Base-by-base conservation (phyloP, 2,797 vertebrate species). In the Lacerta bilineata region DNA sequence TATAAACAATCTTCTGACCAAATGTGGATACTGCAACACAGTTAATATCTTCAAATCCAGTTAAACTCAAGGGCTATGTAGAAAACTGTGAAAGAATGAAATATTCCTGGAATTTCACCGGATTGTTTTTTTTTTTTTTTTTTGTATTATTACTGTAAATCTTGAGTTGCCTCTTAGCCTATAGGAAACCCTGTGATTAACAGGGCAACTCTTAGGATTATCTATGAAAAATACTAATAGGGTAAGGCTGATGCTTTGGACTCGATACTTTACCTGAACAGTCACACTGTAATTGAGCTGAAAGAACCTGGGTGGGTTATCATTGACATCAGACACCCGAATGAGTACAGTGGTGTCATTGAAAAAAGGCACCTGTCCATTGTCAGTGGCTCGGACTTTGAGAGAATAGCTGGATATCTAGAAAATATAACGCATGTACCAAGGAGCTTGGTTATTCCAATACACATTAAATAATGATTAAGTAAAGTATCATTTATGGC, bases 241-340 rank as follows among this genome's bases (percentile, higher is more conserved):
- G 43, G 69, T 76, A 76, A 75, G 33, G 25, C 8, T 68, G 25
- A 29, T 75, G 25, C 6, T 41, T 75, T 25, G n/a, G 7, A 74
- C 55, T 33, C 59, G 46, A 36, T 36, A 68, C 61, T 91, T 2
- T 96, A 99, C 99, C 98, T 98, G 98, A 90, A 99, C 96, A 79
- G 97, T 93, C 69, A 98, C 97, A 69, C 96, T 98, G 95, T 99
- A 98, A 96, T 98, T 98, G 95, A 98, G 97, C 95, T 98, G 97
- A 59, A 98, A 98, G 96, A 99, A 99, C 74, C 98, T 91, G 0
- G 99, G 99, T 0, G 98, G 97, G 95, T 99, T 99, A 95, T 99
- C 99, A 6, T 99, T 99, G 95, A 99, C 97, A 39, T 99, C 99
- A 0, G 94, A 93, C 88, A 99, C 96, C 0, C 97, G 97, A 94